Evolutionary conservation across 2,888 invertebrate genomes (phyloP), one percentile per base, ranked within the genome.

Genomic region (Drepana falcataria): DNA sequence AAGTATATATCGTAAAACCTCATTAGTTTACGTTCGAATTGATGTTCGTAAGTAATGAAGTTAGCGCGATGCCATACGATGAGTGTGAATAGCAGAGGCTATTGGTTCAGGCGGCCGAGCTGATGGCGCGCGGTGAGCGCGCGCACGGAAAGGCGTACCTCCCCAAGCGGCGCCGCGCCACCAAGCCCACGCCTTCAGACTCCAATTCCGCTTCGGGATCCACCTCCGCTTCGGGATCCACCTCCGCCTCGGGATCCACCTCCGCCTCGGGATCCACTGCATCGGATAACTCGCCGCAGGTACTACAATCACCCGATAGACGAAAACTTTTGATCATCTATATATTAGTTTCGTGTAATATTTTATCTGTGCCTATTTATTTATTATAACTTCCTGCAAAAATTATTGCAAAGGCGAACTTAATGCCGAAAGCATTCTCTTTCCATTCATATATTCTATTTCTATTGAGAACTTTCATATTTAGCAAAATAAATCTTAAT

Each of bases 281-380:
- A 0, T 55, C 76, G 9, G 87, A 89, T 55, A 83, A 77, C 4
- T 87, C 89, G 53, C 88, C 89, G 41, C 89, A 88, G 84, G 89
- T 88, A 68, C 35, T 2, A 21, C 37, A 51, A 3, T 48, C 4
- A 51, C 53, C 21, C 21, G 21, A 21, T 21, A 21, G 21, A 21
- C 21, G 21, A 21, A 21, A 21, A 21, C 21, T 21, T 21, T n/a
- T n/a, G n/a, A n/a, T n/a, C n/a, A n/a, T n/a, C n/a, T n/a, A n/a
- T n/a, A n/a, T n/a, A n/a, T n/a, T n/a, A n/a, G n/a, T n/a, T n/a
- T n/a, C n/a, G n/a, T n/a, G n/a, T n/a, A n/a, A n/a, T n/a, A n/a
- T n/a, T n/a, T n/a, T n/a, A n/a, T n/a, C n/a, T n/a, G n/a, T n/a
- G n/a, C n/a, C n/a, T n/a, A n/a, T n/a, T n/a, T n/a, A n/a, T n/a